Evolutionary conservation across 2,113 vertebrate genomes (phyloP).

Genomic region (Mastomys natalensis): DNA sequence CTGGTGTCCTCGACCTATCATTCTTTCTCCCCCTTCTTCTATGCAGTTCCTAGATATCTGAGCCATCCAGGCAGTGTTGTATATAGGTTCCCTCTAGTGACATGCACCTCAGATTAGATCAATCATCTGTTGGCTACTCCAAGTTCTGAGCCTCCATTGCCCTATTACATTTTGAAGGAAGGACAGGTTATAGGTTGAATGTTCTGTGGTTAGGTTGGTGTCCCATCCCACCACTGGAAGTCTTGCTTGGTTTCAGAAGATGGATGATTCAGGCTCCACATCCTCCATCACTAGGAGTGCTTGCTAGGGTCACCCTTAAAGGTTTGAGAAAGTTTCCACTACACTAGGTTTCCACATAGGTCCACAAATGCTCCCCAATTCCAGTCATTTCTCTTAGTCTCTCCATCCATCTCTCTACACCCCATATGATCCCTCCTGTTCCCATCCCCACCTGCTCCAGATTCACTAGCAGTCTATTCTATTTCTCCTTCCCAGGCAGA

Average conservation of each 20-base stretch:
- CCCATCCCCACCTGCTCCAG: not conserved
- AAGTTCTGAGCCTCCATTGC: not conserved
- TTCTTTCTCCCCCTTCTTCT: not conserved
- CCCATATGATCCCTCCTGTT: not conserved
- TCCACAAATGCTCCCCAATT: not conserved
- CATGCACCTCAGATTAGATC: not conserved
- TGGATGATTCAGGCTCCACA: not conserved
- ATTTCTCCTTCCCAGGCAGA: not conserved
- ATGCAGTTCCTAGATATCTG: not conserved
- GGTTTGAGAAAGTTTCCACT: not conserved
- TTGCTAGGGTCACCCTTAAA: not conserved
- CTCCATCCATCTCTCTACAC: not conserved
- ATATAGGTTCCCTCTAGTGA: not conserved
- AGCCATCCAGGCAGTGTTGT: not conserved
- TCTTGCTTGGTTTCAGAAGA: not conserved
- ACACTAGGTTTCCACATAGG: not conserved
- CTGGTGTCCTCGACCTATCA: not conserved
- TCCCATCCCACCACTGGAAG: not conserved
- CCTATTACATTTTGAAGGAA: not conserved
- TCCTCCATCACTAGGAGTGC: not conserved
- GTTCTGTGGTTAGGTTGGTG: not conserved
- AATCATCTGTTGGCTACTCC: not conserved
- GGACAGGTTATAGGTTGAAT: not conserved
- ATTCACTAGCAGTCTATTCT: not conserved
- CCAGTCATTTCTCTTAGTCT: not conserved